Evolutionary conservation across 2,888 invertebrate species (phyloP).

Genomic region (Bombylius major): DNA sequence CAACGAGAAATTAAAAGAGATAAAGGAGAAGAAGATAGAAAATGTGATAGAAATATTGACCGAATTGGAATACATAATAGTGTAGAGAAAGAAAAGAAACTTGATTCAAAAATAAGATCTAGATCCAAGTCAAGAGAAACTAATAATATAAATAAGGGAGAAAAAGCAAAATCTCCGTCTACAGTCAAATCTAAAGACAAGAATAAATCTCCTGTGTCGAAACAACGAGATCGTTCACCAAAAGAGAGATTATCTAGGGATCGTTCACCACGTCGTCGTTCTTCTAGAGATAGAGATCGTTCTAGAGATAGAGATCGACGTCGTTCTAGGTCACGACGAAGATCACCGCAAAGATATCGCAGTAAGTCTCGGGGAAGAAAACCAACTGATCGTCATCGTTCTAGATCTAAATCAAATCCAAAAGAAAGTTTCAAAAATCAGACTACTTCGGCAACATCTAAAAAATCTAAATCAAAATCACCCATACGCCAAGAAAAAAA

Average conservation of each 20-base stretch:
- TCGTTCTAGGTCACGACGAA: conserved; percentile 20
- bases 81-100: conserved; percentile 20
- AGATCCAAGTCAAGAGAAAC: conserved; percentile 31
- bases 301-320: conserved; percentile 16
- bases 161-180: conserved; percentile 10
- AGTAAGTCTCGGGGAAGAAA: conserved; percentile 21
- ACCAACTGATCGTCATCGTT: conserved; percentile 24
- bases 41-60: conserved; percentile 23
- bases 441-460: conserved; percentile 14
- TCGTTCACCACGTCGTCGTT: conserved; percentile 17
- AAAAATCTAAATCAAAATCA: conserved; percentile 21
- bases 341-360: conserved; percentile 15
- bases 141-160: conserved; percentile 20
- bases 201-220: conserved; percentile 29
- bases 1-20: conserved; percentile 3
- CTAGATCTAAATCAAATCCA: conserved; percentile 14
- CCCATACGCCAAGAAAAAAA: conserved; percentile 10
- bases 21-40: neutral
- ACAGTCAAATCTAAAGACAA: conserved; percentile 27
- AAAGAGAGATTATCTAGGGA: conserved; percentile 23
- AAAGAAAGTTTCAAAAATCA: conserved; percentile 16
- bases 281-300: neutral
- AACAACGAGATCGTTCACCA: conserved; percentile 28
- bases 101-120: conserved; percentile 23
- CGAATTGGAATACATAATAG: conserved; percentile 30